Conservation (phyloP, 2,113 vertebrate genomes). For the Murina feae region DNA sequence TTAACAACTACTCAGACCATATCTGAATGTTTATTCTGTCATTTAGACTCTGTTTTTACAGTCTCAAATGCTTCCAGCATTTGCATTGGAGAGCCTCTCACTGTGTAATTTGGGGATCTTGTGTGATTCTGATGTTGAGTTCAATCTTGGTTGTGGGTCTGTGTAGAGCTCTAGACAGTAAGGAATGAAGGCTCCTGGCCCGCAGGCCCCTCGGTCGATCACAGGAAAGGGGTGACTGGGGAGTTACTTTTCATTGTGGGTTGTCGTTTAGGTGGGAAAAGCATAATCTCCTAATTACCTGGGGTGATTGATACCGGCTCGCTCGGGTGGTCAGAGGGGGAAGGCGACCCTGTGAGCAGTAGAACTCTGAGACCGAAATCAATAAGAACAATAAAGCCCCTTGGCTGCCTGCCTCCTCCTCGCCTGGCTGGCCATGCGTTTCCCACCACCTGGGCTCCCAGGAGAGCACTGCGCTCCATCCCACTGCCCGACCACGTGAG, state of each 20-base stretch:
- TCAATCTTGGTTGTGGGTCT: not conserved
- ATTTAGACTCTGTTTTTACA: not conserved
- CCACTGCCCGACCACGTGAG: slow-evolving; percentile 46
- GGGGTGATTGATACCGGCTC: not conserved
- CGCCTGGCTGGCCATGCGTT: slow-evolving; percentile 42
- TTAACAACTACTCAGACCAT: not conserved
- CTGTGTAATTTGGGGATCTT: not conserved
- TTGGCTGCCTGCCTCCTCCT: slow-evolving; percentile 50
- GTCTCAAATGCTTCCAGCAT: not conserved
- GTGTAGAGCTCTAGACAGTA: not conserved
- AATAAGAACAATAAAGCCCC: slow-evolving; percentile 63
- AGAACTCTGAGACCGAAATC: slow-evolving; percentile 47
- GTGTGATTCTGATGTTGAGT: not conserved
- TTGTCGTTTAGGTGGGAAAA: slow-evolving; percentile 44
- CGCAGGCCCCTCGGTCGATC: not conserved
- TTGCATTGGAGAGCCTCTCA: not conserved
- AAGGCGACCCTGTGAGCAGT: slow-evolving; percentile 37
- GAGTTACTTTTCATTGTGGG: slow-evolving; percentile 47
- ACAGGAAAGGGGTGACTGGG: slow-evolving; percentile 4
- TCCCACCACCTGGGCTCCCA: slow-evolving; percentile 47
- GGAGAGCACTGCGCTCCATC: slow-evolving; percentile 45
- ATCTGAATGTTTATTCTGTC: not conserved
- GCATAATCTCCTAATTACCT: slow-evolving; percentile 52
- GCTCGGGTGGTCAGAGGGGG: not conserved
- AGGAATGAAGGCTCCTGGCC: slow-evolving; percentile 1